Percentiles rank a stretch among this genome's conserved stretches.
These are phyloP conservation scores for Elmis aenea DNA, from an alignment of 2,888 invertebrate species.

Conservation along the genomic window DNA sequence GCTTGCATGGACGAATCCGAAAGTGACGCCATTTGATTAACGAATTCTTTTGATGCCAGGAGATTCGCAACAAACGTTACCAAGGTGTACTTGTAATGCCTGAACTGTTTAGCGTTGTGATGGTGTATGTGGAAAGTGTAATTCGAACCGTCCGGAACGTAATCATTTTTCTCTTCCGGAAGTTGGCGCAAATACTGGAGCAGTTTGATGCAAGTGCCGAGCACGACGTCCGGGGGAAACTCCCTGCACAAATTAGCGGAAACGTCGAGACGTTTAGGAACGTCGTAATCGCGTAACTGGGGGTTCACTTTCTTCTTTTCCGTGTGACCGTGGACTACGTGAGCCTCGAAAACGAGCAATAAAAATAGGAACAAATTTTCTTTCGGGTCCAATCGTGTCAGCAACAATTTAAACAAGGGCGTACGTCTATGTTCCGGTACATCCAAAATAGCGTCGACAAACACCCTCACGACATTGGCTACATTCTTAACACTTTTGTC, in stretches of 20 bases:
- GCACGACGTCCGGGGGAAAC: conserved; percentile 58
- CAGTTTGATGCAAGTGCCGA: conserved; percentile 63
- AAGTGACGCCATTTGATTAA: conserved; percentile 59
- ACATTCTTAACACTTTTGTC: conserved; percentile 42
- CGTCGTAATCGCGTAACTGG: conserved; percentile 33
- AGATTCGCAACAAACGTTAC: conserved; percentile 69
- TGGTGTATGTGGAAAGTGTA: conserved; percentile 57
- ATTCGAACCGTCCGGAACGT: conserved; percentile 41
- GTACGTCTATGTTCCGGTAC: conserved; percentile 88
- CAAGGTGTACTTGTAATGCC: conserved; percentile 79
- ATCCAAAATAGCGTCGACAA: conserved; percentile 85
- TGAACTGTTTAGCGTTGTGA: conserved; percentile 67
- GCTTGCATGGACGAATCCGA: conserved; percentile 45
- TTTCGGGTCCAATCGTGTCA: conserved; percentile 64
- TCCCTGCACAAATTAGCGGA: conserved; percentile 61
- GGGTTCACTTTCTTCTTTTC: conserved; percentile 43
- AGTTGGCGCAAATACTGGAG: conserved; percentile 61
- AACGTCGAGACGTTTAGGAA: conserved; percentile 60
- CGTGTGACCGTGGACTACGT: conserved; percentile 56
- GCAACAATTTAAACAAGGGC: conserved; percentile 72
- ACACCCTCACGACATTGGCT: conserved; percentile 72
- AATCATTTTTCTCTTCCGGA: conserved; percentile 58
- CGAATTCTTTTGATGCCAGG: conserved; percentile 63
- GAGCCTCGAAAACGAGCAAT: conserved; percentile 65
- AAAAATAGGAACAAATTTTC: conserved; percentile 69